Conservation (phyloP, 2,888 invertebrate genomes). For the Caradrina clavipalpis region DNA sequence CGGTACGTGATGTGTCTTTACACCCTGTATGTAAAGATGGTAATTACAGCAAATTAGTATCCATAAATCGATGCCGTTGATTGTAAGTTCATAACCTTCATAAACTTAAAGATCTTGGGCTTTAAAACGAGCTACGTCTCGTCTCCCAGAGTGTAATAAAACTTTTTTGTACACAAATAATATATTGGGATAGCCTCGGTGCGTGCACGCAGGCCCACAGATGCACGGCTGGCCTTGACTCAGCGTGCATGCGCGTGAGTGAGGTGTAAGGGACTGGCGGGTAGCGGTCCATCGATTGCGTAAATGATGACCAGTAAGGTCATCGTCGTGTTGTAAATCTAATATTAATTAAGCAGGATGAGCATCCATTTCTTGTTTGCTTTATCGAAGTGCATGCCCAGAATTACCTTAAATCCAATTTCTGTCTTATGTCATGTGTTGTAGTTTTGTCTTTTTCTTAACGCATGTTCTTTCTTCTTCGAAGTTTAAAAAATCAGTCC, state of each 20-base stretch:
- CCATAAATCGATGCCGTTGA: slow-evolving; percentile 22
- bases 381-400: neutral
- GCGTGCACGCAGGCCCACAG: slow-evolving; percentile 66
- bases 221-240: slow-evolving; percentile 76
- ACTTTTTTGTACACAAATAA: slow-evolving; percentile 70
- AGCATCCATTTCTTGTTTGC: neutral
- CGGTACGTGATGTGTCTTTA: too few relatives aligned
- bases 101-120: slow-evolving; percentile 33
- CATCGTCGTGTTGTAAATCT: slow-evolving; percentile 11
- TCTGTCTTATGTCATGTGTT: neutral
- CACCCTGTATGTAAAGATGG: slow-evolving; percentile 7
- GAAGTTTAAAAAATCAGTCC: neutral
- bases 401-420: neutral
- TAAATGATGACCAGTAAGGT: slow-evolving; percentile 23
- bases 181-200: slow-evolving; percentile 70
- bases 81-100: slow-evolving; percentile 44
- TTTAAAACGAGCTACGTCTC: slow-evolving; percentile 57
- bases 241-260: slow-evolving; percentile 55
- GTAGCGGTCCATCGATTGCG: slow-evolving; percentile 44
- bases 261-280: slow-evolving; percentile 50
- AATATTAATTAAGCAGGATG: neutral
- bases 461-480: neutral
- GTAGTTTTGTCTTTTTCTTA: neutral
- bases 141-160: slow-evolving; percentile 63
- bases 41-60: slow-evolving; percentile 8